These are phyloP conservation scores for Zaprionus obscuricornis DNA, from an alignment of 2,888 invertebrate species.

Conservation along the genomic window DNA sequence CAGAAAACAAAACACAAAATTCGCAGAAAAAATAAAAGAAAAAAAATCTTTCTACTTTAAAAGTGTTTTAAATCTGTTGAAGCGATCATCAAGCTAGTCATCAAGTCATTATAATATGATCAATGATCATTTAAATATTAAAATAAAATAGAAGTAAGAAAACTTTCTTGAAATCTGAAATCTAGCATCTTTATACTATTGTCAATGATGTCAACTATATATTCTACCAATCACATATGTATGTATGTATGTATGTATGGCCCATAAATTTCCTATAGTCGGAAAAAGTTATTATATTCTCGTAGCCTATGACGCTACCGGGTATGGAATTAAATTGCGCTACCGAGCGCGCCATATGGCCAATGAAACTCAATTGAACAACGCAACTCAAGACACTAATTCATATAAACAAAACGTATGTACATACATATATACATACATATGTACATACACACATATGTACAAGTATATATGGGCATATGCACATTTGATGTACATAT, in stretches of 20 bases:
- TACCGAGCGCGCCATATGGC: slow-evolving; percentile 47
- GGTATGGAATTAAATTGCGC: slow-evolving; percentile 22
- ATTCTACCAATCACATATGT: not conserved
- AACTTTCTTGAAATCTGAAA: not conserved
- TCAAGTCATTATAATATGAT: too few species aligned
- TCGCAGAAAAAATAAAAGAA: too few species aligned
- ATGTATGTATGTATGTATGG: not conserved
- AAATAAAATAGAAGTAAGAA: too few species aligned
- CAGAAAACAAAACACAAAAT: too few species aligned
- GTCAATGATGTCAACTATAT: not conserved
- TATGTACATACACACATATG: not conserved
- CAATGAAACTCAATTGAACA: slow-evolving; percentile 18
- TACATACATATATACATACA: not conserved
- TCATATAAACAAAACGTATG: not conserved
- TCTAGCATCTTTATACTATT: not conserved
- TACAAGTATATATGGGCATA: not conserved
- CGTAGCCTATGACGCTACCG: not conserved
- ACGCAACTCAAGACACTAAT: too few species aligned
- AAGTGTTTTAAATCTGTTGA: too few species aligned
- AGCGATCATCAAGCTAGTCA: too few species aligned
- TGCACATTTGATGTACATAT: not conserved
- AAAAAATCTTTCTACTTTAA: too few species aligned
- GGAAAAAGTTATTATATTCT: too few species aligned
- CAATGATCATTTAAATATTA: too few species aligned
- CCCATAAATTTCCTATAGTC: too few species aligned